Evolutionary conservation across 2,113 vertebrate genomes (phyloP).

Genomic region (Chlamydotis undulata): DNA sequence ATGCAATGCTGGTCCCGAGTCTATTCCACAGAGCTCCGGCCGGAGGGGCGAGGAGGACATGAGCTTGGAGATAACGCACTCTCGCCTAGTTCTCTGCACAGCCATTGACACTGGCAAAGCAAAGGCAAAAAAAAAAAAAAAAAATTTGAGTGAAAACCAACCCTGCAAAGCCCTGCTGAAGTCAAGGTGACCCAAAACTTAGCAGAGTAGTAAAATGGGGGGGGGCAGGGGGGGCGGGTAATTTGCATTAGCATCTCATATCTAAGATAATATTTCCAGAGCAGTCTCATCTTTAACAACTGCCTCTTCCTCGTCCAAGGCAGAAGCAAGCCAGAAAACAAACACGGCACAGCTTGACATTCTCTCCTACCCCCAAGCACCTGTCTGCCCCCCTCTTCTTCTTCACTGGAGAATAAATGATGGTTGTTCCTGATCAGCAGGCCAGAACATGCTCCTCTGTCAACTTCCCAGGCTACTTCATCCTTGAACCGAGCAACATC

Average conservation of each 20-base stretch:
- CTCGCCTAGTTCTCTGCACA: background rate
- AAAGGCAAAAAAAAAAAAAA: background rate
- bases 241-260: background rate
- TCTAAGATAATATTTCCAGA: background rate
- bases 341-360: background rate
- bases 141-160: background rate
- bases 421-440: accelerated
- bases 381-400: background rate
- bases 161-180: background rate
- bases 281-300: background rate
- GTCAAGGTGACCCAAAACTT: background rate
- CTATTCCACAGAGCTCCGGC: background rate
- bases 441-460: background rate
- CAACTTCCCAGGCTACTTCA: background rate
- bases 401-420: background rate
- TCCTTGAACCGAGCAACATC: accelerated
- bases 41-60: background rate
- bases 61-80: background rate
- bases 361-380: background rate
- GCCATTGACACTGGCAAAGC: background rate
- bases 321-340: background rate
- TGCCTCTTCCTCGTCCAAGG: background rate
- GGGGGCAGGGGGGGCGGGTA: background rate
- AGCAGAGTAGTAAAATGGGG: background rate
- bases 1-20: background rate